Base-by-base conservation (phyloP, 92 coral and sea anemone genomes). In the Palythoa grandis region DNA sequence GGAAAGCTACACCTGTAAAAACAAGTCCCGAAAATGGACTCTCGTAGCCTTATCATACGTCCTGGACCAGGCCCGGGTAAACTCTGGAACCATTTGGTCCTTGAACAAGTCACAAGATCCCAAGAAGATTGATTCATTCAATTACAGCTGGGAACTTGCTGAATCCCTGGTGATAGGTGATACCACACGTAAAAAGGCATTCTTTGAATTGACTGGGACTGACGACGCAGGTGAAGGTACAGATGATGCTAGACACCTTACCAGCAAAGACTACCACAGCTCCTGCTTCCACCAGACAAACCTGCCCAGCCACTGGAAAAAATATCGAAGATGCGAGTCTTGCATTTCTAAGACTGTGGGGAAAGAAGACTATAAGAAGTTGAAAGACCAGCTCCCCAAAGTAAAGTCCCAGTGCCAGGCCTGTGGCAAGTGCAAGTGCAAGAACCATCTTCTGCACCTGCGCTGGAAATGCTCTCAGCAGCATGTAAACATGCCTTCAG, bases 41-140 rank as follows among this genome's bases (percentile, higher is more conserved):
- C 50, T 39, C 52, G 54, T 72, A 15, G 52, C 76, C 52, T 72
- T 72, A 15, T 38, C 76, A 39, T 39, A 72, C 2, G 37, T 72
- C 52, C 54, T 72, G 52, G 76, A 72, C 23, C 11, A 37, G 76
- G 76, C 76, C 38, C n/a, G 53, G 52, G 52, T 72, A 72, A 72
- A 72, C 23, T 72, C 53, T 37, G 3, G 52, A 15, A 72, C 76
- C 11, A 72, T 38, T 39, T 38, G 13, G 22, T 3, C 76, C 23
- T 12, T 72, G 52, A 72, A 17, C 23, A 72, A 38, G 7, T 13
- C 47, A 35, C 4, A 12, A 16, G 22, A 71, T 38, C 76, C 76
- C 0, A 71, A 71, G 50, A 39, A 71, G 52, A 12, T 71, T 25
- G 13, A 15, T 38, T 71, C 76, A 3, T 29, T 71, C 50, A 35